A percentile compares a stretch with the other conserved stretches of the same genome.
These are phyloP conservation scores for Pocillopora verrucosa DNA, from an alignment of 64 coral and sea anemone genomes.

Conservation along the genomic window DNA sequence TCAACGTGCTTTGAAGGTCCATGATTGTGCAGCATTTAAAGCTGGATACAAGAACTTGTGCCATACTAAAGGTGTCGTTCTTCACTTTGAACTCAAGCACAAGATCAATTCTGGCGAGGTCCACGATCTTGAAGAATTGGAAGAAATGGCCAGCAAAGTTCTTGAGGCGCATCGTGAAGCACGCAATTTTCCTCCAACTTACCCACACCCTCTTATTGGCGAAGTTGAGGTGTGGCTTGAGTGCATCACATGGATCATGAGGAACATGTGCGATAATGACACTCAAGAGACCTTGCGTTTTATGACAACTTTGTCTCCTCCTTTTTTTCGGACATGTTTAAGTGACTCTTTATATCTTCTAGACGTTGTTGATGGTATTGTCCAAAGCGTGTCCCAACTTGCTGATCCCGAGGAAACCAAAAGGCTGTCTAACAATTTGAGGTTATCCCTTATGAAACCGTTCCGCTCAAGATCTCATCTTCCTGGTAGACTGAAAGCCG, in stretches of 20 bases:
- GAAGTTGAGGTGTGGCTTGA: slow-evolving; percentile 75
- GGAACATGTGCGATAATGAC: slow-evolving; percentile 43
- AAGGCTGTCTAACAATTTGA: slow-evolving; percentile 5
- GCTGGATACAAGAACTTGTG: slow-evolving; percentile 13
- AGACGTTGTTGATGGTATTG: slow-evolving; percentile 69
- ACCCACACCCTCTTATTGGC: slow-evolving; percentile 66
- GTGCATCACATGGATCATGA: slow-evolving; percentile 67
- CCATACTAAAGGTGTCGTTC: slow-evolving; percentile 55
- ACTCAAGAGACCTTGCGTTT: slow-evolving; percentile 35
- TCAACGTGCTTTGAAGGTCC: slow-evolving; percentile 24
- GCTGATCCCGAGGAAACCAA: slow-evolving; percentile 58
- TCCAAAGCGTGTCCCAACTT: slow-evolving; percentile 32
- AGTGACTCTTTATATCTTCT: slow-evolving; percentile 72
- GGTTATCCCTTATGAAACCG: slow-evolving; percentile 55
- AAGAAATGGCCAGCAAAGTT: slow-evolving; percentile 46
- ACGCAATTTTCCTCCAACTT: slow-evolving; percentile 66
- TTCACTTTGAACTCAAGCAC: slow-evolving; percentile 38
- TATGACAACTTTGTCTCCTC: slow-evolving; percentile 50
- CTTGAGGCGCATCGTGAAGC: slow-evolving; percentile 48
- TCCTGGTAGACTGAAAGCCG: slow-evolving; percentile 3
- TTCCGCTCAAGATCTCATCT: slow-evolving; percentile 5
- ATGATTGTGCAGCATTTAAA: not conserved
- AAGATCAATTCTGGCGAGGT: slow-evolving; percentile 11
- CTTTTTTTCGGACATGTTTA: slow-evolving; percentile 65
- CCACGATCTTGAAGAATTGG: not conserved